A percentile compares a stretch with the other conserved stretches of the same genome.
Evolutionary conservation across 2,797 vertebrate species (phyloP).

Genomic region (Crocodylus rhombifer): DNA sequence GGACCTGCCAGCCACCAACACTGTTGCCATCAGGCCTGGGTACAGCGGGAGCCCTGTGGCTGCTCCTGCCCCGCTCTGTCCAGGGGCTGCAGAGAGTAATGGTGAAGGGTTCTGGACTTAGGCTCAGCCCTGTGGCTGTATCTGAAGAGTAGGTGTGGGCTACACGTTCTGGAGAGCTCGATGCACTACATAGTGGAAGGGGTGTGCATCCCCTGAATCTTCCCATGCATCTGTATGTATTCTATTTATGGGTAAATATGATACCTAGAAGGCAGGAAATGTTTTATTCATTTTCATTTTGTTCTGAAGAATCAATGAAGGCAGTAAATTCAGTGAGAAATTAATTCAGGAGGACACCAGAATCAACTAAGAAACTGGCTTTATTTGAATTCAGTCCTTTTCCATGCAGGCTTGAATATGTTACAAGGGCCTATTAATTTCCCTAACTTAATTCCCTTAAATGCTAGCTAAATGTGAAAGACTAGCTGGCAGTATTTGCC

Average conservation of each 20-base stretch:
- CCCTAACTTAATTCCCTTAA: background rate
- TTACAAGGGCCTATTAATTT: constrained; percentile 17
- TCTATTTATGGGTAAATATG: background rate
- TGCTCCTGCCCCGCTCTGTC: no score
- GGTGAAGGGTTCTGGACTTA: no score
- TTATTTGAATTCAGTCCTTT: background rate
- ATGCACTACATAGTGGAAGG: background rate
- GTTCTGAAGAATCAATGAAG: constrained; percentile 1
- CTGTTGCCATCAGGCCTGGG: no score
- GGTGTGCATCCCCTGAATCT: background rate
- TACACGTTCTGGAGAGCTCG: no score
- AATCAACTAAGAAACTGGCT: background rate
- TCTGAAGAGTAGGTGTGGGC: no score
- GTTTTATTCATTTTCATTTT: background rate
- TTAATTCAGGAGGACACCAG: background rate
- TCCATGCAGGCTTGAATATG: background rate
- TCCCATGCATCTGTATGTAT: background rate
- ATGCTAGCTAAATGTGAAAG: constrained; percentile 15
- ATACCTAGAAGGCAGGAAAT: background rate
- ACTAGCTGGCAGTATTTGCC: background rate
- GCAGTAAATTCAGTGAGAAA: background rate
- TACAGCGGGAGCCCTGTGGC: no score
- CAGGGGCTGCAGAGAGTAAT: no score
- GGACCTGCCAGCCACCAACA: no score
- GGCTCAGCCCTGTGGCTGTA: no score